Percentiles rank a stretch among this genome's conserved stretches.
phyloP scores from a whole-genome alignment of 2,888 invertebrate species.

The Pseudoips prasinana region DNA sequence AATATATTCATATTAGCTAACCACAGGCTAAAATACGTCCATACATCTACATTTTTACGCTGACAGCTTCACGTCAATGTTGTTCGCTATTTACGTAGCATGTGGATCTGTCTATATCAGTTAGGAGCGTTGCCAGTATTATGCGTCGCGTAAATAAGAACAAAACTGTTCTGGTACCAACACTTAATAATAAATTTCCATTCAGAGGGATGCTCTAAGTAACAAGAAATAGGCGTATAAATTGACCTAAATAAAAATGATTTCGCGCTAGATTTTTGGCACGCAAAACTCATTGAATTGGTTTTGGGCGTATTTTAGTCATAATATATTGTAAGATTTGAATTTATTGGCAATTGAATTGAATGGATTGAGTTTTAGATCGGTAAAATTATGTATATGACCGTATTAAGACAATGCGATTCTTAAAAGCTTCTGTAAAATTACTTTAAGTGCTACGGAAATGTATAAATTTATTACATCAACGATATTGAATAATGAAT shows the following conservation, averaged over 20 bases:
- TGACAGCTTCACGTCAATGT: constrained; percentile 16
- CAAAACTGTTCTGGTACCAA: constrained; percentile 31
- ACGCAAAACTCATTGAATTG: neutral
- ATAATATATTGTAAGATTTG: neutral
- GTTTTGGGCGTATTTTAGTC: neutral
- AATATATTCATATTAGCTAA: constrained; percentile 10
- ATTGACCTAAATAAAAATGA: neutral
- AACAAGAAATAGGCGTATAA: constrained; percentile 9
- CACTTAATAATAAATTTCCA: constrained; percentile 47
- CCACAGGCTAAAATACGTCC: constrained; percentile 8
- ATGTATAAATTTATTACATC: neutral
- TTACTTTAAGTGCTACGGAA: neutral
- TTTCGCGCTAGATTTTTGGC: neutral
- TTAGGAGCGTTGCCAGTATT: constrained; percentile 38
- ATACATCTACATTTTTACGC: constrained; percentile 6
- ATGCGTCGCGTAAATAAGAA: constrained; percentile 33
- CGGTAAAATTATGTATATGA: neutral
- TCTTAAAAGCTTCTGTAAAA: neutral
- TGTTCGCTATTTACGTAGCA: constrained; percentile 23
- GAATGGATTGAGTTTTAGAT: neutral
- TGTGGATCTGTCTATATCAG: constrained; percentile 34
- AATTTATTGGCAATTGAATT: neutral
- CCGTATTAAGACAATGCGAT: neutral
- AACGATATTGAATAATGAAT: no score
- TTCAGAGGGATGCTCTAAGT: constrained; percentile 7